Conservation (phyloP, 2,113 vertebrate species). For the Aegotheles bennettii region DNA sequence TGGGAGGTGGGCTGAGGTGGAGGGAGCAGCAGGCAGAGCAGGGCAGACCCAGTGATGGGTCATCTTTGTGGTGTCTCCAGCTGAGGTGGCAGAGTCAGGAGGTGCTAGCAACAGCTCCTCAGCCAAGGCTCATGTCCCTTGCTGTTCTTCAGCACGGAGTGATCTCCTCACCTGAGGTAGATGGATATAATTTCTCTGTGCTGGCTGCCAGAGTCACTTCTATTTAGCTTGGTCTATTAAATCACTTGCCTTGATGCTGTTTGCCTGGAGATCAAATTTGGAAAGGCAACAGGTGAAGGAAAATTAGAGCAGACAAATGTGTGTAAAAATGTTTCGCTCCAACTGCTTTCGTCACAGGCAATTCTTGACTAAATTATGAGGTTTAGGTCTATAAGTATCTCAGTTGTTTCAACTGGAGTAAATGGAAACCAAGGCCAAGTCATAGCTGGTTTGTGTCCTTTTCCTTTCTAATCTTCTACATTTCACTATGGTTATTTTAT, state of each 20-base stretch:
- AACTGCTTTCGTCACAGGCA: conserved; percentile 40
- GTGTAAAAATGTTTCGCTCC: conserved; percentile 12
- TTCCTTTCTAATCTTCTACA: conserved; percentile 24
- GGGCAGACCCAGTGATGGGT: background rate
- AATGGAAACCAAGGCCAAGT: conserved; percentile 54
- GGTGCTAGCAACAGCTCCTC: background rate
- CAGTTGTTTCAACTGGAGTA: conserved; percentile 18
- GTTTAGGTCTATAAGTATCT: conserved; percentile 50
- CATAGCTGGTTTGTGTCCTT: conserved; percentile 25
- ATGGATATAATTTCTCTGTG: background rate
- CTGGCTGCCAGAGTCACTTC: background rate
- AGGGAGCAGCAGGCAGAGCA: background rate
- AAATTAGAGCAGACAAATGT: conserved; percentile 29
- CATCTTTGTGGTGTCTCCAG: background rate
- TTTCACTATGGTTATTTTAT: conserved; percentile 41
- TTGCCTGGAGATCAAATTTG: conserved; percentile 36
- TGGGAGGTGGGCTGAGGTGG: fast-evolving
- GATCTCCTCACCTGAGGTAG: background rate
- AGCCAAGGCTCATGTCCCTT: background rate
- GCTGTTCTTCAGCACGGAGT: fast-evolving
- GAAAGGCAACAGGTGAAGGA: conserved; percentile 41
- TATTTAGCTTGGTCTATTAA: background rate
- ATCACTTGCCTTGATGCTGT: background rate
- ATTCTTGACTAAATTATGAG: conserved; percentile 32
- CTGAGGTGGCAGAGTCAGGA: background rate